Base-by-base conservation (phyloP, 2,888 invertebrate genomes). In the Protophormia terraenovae region DNA sequence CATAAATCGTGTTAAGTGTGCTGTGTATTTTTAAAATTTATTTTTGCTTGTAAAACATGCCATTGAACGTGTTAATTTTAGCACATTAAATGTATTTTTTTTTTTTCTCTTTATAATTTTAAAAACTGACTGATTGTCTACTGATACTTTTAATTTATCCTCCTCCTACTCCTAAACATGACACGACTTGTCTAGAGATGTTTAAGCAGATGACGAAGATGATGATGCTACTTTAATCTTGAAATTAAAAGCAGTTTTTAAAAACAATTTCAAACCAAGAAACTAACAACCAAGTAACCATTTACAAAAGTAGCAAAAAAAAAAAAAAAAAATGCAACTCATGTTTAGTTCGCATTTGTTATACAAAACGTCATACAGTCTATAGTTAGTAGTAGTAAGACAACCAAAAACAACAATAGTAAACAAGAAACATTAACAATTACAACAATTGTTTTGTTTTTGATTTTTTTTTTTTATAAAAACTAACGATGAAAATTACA, bases 261-360 rank as follows among this genome's bases (percentile, higher is more conserved):
- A 47, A 83, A 35, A 66, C 35, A 45, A 64, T 27, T 14, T 35
- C 45, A 41, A 24, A 58, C 10, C 32, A 38, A 19, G 6, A 47
- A 47, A 73, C 19, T 22, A 27, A 67, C 55, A 10, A 19, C 14
- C 29, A 64, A 41, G 24, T 24, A 24, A 45, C 16, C 45, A 38
- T 24, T 67, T 50, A 19, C 47, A 38, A 58, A 6, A 38, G 41
- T 19, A 16, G 45, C 24, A 7, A 41, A 64, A 38, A 29, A 38
- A 53, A 4, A n/a, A 55, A 35, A 67, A 53, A 73, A 82, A 78
- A 82, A 85, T 85, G 62, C 85, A 85, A 75, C 78, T 85, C 85
- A 85, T 85, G 85, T 82, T 69, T 71, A 71, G 62, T 50, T 78
- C 47, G 78, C 82, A 85, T 85, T 85, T 85, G 82, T 85, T 85